These are phyloP conservation scores for Alsophila aescularia DNA, from an alignment of 2,888 invertebrate species.

Conservation along the genomic window DNA sequence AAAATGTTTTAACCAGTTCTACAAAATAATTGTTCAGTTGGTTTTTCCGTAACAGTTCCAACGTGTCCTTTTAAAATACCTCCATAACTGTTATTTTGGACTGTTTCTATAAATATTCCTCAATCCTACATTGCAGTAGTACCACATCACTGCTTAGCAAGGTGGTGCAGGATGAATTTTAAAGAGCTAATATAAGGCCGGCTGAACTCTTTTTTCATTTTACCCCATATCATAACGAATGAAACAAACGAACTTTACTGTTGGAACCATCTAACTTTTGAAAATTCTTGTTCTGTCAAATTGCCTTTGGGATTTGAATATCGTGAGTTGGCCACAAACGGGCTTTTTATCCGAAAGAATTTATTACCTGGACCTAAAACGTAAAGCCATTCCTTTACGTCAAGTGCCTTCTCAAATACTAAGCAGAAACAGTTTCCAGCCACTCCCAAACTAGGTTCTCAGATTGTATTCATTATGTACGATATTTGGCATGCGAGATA, in stretches of 20 bases:
- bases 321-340: neutral
- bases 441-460: constrained; percentile 11
- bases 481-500: constrained; percentile 27
- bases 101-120: too few species aligned
- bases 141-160: too few species aligned
- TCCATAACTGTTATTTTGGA: too few species aligned
- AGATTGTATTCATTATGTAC: constrained; percentile 24
- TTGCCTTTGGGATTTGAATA: constrained; percentile 19
- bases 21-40: too few species aligned
- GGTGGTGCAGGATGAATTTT: too few species aligned
- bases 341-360: constrained; percentile 7
- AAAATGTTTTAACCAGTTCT: too few species aligned
- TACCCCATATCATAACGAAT: neutral
- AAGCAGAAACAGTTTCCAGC: constrained; percentile 3
- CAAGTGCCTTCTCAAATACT: constrained; percentile 2
- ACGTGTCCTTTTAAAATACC: too few species aligned
- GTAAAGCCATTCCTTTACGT: neutral
- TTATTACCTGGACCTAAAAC: constrained; percentile 1
- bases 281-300: constrained; percentile 15
- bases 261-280: constrained; percentile 11
- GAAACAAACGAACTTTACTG: constrained; percentile 30
- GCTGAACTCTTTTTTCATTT: neutral
- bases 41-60: too few species aligned
- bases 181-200: too few species aligned
- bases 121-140: too few species aligned